Conservation (phyloP, 2,888 invertebrate genomes). For the Limnephilus marmoratus region DNA sequence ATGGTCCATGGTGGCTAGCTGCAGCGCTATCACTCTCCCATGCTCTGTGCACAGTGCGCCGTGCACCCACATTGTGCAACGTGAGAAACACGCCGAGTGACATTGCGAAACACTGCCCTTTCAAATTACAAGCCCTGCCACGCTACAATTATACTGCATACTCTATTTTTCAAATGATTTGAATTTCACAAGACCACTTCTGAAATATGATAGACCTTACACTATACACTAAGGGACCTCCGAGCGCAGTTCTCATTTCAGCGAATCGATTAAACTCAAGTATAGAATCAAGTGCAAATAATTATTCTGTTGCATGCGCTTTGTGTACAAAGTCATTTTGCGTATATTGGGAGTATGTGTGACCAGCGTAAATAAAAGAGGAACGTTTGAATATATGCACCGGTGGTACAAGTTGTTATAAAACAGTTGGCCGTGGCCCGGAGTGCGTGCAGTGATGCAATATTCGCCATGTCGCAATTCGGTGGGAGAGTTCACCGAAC, state of each 20-base stretch:
- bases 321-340: not conserved
- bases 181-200: constrained; percentile 22
- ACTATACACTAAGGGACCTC: not conserved
- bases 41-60: not conserved
- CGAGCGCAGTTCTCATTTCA: not conserved
- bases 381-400: constrained; percentile 10
- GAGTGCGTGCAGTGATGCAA: constrained; percentile 66
- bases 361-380: not conserved
- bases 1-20: not conserved
- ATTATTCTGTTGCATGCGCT: not conserved
- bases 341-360: not conserved
- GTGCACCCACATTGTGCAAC: constrained; percentile 42
- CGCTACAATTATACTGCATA: constrained; percentile 20
- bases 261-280: not conserved
- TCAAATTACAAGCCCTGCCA: constrained; percentile 34
- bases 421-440: constrained; percentile 63
- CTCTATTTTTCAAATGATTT: constrained; percentile 36
- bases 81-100: constrained; percentile 41
- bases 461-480: constrained; percentile 67
- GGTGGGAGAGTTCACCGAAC: constrained; percentile 66
- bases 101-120: constrained; percentile 60
- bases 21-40: constrained; percentile 10
- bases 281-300: not conserved
- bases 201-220: constrained; percentile 17
- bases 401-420: constrained; percentile 47